Evolutionary conservation across 2,888 invertebrate species (phyloP), one percentile per base, ranked within the genome.

Genomic region (Lepidocyrtoides sp.): DNA sequence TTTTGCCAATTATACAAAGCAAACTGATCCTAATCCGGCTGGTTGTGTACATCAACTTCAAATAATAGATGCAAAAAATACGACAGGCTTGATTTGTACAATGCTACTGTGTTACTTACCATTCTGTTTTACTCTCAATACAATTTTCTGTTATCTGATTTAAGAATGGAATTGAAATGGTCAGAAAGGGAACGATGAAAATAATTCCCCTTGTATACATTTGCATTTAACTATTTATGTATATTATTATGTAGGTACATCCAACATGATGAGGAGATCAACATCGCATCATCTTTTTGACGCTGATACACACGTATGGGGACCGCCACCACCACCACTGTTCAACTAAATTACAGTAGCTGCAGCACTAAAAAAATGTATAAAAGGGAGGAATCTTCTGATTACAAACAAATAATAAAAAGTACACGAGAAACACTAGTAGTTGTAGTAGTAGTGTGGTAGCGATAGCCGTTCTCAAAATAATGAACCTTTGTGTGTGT

Each of bases 81-180:
- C 81, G 83, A 89, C 89, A 83, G 75, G 60, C 60, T 60, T 89
- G 89, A 89, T 89, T 89, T 83, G 89, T 63, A 63, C 60, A 48
- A 72, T 23, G 89, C 89, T 89, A 89, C 89, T 69, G 89, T 83
- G 83, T 83, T 89, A 89, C 89, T 89, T 89, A 41, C 44, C 63
- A n/a, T n/a, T n/a, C n/a, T 83, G 26, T 66, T 36, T 29, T 26
- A 32, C 57, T 66, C 82, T 72, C 44, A 79, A 51, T 41, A 44
- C 17, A 60, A 66, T 41, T 23, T 41, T 66, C 26, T 54, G 32
- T 88, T 88, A 88, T 88, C 88, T 51, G 89, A 89, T 89, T 72
- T n/a, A 54, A 69, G 41, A 87, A 79, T 23, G 57, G 75, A 85
- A 83, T 44, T 60, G 29, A 23, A 69, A 26, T 36, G 14, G 60